Percentiles rank a stretch among this genome's conserved stretches.
phyloP scores from a whole-genome alignment of 2,113 vertebrate genomes.

The Chaenogobius annularis region DNA sequence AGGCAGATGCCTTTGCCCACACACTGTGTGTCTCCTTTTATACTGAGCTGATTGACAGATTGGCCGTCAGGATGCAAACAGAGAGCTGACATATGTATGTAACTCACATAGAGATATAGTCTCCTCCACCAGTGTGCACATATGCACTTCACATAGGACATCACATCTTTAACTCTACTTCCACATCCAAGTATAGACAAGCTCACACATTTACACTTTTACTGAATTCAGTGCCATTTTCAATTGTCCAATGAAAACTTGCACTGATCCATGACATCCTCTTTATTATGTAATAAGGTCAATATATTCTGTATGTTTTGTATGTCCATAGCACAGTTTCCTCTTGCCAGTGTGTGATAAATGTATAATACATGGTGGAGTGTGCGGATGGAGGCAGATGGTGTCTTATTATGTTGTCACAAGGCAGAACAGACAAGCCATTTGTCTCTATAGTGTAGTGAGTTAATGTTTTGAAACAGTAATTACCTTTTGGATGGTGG shows the following conservation, averaged over 20 bases:
- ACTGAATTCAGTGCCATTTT: too few relatives aligned
- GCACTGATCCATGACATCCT: neutral
- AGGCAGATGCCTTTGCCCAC: constrained; percentile 65
- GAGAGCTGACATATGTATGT: constrained; percentile 56
- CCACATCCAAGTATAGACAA: constrained; percentile 11
- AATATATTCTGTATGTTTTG: neutral
- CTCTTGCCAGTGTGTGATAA: constrained; percentile 47
- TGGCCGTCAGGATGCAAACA: constrained; percentile 51
- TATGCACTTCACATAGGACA: neutral
- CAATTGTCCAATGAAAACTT: neutral
- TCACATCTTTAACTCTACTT: constrained; percentile 27
- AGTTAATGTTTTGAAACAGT: constrained; percentile 66
- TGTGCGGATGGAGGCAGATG: constrained; percentile 36
- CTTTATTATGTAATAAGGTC: constrained; percentile 7
- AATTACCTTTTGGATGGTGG: constrained; percentile 63
- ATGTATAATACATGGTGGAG: constrained; percentile 51
- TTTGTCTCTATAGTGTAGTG: constrained; percentile 71
- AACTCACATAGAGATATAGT: constrained; percentile 20
- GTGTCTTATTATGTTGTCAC: constrained; percentile 65
- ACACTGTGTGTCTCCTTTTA: constrained; percentile 39
- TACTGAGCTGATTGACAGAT: constrained; percentile 57
- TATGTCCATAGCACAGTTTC: neutral
- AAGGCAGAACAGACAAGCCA: constrained; percentile 59
- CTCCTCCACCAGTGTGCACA: constrained; percentile 2
- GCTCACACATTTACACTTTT: neutral